These are phyloP conservation scores for Nomada ferruginata DNA, from an alignment of 2,888 invertebrate genomes.

Conservation along the genomic window DNA sequence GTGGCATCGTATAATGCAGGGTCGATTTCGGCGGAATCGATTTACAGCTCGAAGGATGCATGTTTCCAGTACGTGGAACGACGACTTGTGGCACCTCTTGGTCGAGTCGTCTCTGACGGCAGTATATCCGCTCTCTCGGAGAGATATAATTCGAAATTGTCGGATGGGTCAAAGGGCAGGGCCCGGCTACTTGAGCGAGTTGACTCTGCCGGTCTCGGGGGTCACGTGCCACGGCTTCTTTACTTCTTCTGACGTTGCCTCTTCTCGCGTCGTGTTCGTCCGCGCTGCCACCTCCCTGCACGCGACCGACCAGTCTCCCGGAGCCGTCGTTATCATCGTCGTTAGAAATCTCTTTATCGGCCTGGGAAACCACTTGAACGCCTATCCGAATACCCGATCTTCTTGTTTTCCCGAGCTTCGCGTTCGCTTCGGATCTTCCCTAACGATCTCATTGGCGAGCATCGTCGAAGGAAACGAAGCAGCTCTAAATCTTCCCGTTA, in stretches of 20 bases:
- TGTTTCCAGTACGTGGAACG: too few relatives aligned
- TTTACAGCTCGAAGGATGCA: neutral
- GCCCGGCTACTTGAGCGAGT: conserved; percentile 83
- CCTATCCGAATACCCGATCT: conserved; percentile 4
- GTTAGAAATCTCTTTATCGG: conserved; percentile 45
- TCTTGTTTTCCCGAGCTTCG: neutral
- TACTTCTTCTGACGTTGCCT: conserved; percentile 57
- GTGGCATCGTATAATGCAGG: too few relatives aligned
- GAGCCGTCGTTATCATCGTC: conserved; percentile 38
- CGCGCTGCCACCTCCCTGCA: conserved; percentile 38
- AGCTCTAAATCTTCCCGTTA: neutral
- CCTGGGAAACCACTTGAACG: neutral
- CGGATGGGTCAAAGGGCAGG: conserved; percentile 82
- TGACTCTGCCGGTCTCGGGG: conserved; percentile 81
- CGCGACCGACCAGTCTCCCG: conserved; percentile 16
- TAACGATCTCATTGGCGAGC: conserved; percentile 28
- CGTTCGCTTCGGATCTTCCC: neutral
- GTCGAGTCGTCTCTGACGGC: conserved; percentile 72
- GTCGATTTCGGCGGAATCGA: too few relatives aligned
- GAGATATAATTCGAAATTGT: conserved; percentile 83
- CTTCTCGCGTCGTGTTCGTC: conserved; percentile 41
- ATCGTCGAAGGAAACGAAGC: neutral
- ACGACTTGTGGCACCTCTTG: conserved; percentile 33
- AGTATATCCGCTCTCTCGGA: conserved; percentile 80
- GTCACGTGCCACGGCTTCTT: conserved; percentile 82